phyloP scores from a whole-genome alignment of 2,888 invertebrate species.

The Drosophila colorata region DNA sequence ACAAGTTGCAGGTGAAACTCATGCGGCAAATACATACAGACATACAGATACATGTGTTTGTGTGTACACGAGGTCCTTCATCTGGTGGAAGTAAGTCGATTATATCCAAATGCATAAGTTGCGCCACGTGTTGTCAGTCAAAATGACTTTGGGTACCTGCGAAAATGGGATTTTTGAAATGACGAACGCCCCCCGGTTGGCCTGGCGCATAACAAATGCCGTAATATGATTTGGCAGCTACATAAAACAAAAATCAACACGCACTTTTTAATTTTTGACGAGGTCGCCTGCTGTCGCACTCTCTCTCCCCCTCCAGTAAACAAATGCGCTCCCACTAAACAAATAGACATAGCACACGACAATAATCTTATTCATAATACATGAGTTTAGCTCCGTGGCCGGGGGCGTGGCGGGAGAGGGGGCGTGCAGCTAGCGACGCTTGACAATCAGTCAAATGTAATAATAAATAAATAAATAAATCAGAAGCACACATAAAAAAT shows the following conservation, averaged over 20 bases:
- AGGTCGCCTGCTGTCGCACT: slow-evolving; percentile 17
- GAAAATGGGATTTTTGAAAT: slow-evolving; percentile 58
- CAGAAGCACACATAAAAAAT: slow-evolving; percentile 28
- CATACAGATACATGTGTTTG: not conserved
- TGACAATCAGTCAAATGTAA: slow-evolving; percentile 72
- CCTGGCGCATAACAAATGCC: slow-evolving; percentile 67
- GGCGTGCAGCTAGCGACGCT: slow-evolving; percentile 17
- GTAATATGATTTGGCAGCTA: slow-evolving; percentile 72
- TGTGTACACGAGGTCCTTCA: not conserved
- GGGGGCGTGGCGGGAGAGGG: not conserved
- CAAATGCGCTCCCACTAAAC: slow-evolving; percentile 42
- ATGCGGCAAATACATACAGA: not conserved
- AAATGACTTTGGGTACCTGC: slow-evolving; percentile 9
- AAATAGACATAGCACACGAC: slow-evolving; percentile 61
- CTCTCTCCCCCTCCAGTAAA: not conserved
- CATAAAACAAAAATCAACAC: slow-evolving; percentile 63
- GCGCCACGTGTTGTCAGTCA: slow-evolving; percentile 2
- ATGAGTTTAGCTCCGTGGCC: slow-evolving; percentile 46
- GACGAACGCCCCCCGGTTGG: slow-evolving; percentile 5
- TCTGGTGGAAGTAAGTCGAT: not conserved
- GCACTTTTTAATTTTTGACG: slow-evolving; percentile 51
- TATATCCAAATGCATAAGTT: slow-evolving; percentile 9
- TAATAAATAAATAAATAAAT: slow-evolving; percentile 75
- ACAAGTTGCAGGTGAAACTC: not conserved
- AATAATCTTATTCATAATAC: slow-evolving; percentile 72